Evolutionary conservation across 2,888 invertebrate species (phyloP), one percentile per base, ranked within the genome.

Genomic region (Torymus tubicola): DNA sequence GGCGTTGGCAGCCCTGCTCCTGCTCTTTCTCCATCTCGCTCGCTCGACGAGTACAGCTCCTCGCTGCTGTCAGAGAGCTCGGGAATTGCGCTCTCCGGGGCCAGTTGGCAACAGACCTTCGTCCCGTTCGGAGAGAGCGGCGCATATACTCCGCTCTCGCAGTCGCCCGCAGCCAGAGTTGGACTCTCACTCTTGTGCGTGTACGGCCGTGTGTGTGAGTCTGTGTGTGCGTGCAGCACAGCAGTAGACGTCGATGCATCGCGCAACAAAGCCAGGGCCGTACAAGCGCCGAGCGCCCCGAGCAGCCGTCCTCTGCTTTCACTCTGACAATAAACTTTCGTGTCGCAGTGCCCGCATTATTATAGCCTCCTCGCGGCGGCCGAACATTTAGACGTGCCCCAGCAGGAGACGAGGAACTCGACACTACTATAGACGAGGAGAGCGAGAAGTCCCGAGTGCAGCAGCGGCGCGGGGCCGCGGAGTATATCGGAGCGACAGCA

Each of bases 21-120:
- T 21, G 21, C 21, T 21, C 21, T 21, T 2, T 21, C 2, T 21
- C 31, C 4, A 3, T 3, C 31, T 42, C 42, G 42, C 42, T 42
- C 42, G 42, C 42, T 42, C 42, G 31, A 4, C 13, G 14, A 61
- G 18, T 13, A 21, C n/a, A 31, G 31, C 31, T 63, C 63, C 63
- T 16, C 16, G 58, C 58, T 18, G 58, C n/a, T 16, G 58, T 11
- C 16, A 58, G 58, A 16, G 58, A 58, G 58, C 18, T 55, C 55
- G 55, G n/a, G 55, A n/a, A 14, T 12, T 13, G 55, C 42, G 42
- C 42, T 42, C 85, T 85, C 81, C 86, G 85, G 84, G 87, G 87
- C 89, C 90, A 90, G 90, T 90, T 90, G 90, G 90, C 88, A 90
- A 90, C 89, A 90, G 90, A 88, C 88, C 87, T 84, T 87, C 87